phyloP scores from a whole-genome alignment of 2,113 vertebrate species.

The Esox niger region DNA sequence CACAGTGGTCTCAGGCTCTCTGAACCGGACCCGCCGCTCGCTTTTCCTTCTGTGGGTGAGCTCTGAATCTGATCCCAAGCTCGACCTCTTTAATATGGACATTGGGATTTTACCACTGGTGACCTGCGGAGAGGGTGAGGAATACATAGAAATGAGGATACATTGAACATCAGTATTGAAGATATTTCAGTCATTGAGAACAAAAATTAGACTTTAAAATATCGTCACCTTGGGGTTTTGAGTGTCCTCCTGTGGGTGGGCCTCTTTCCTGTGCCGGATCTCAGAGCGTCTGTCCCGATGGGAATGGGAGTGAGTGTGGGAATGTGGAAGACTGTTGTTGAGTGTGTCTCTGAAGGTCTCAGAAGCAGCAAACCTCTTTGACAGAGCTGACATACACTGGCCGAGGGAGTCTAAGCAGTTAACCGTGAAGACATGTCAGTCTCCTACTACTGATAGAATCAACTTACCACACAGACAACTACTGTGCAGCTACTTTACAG shows the following conservation, averaged over 20 bases:
- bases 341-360: slow-evolving; percentile 65
- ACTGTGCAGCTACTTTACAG: too few species aligned
- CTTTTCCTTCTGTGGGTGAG: slow-evolving; percentile 64
- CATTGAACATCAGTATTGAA: background rate
- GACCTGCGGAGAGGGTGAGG: slow-evolving; percentile 39
- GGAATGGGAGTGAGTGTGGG: slow-evolving; percentile 28
- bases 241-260: slow-evolving; percentile 59
- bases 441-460: too few species aligned
- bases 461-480: too few species aligned
- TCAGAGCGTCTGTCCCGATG: slow-evolving; percentile 70
- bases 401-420: slow-evolving; percentile 71
- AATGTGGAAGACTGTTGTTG: slow-evolving; percentile 54
- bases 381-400: slow-evolving; percentile 73
- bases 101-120: slow-evolving; percentile 69
- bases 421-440: background rate
- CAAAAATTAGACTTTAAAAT: background rate
- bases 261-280: slow-evolving; percentile 69
- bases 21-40: slow-evolving; percentile 83
- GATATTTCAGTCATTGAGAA: background rate
- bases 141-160: slow-evolving; percentile 7
- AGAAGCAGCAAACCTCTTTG: slow-evolving; percentile 67
- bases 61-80: slow-evolving; percentile 45
- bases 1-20: slow-evolving; percentile 81
- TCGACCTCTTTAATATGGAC: slow-evolving; percentile 83
- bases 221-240: slow-evolving; percentile 67